phyloP scores from a whole-genome alignment of 2,797 vertebrate genomes.

The Sebastes jordani region DNA sequence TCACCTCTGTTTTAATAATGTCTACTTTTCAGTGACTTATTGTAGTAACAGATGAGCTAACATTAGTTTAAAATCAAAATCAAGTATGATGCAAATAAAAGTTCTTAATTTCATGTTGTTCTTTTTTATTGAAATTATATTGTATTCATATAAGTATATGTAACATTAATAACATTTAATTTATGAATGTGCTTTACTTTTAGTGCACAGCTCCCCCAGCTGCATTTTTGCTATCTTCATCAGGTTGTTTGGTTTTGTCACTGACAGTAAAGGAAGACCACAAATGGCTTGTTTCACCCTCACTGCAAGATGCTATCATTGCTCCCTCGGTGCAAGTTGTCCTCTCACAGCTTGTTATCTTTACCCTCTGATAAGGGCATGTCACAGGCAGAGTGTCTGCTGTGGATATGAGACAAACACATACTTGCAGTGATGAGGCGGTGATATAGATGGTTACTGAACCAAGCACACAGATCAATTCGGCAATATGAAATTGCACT shows the following conservation, averaged over 20 bases:
- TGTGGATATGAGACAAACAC: conserved; percentile 16
- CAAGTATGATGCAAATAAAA: background rate
- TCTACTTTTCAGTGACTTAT: background rate
- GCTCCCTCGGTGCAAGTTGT: conserved; percentile 43
- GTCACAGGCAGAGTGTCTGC: conserved; percentile 48
- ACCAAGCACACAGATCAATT: background rate
- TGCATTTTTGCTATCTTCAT: background rate
- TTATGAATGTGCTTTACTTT: background rate
- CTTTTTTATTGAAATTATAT: background rate
- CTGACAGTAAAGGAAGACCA: conserved; percentile 1
- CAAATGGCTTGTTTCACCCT: conserved; percentile 39
- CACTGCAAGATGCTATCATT: conserved; percentile 33
- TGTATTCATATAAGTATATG: background rate
- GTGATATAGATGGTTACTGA: conserved; percentile 5
- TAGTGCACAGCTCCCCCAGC: background rate
- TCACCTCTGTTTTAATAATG: background rate
- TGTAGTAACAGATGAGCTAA: background rate
- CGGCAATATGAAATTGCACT: background rate
- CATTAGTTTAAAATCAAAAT: background rate
- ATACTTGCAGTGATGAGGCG: background rate
- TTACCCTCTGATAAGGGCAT: conserved; percentile 57
- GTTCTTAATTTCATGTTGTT: background rate
- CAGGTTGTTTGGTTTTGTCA: background rate
- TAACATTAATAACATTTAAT: background rate
- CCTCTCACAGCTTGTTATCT: conserved; percentile 67